Conservation (phyloP, 2,888 invertebrate genomes). For the Platerodrilus igneus region DNA sequence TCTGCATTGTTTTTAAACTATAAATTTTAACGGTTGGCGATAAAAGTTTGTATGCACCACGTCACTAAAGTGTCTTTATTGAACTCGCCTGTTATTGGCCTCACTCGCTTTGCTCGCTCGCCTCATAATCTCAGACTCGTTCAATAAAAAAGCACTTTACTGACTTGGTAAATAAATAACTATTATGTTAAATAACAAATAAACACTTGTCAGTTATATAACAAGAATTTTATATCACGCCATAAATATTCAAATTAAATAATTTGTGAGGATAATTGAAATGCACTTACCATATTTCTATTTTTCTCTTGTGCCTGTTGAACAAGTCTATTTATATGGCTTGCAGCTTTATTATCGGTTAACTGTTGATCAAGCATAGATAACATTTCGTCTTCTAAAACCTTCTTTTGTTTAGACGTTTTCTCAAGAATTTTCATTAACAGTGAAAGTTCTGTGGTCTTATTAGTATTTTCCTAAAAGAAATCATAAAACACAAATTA, state of each 20-base stretch:
- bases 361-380: conserved; percentile 62
- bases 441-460: conserved; percentile 18
- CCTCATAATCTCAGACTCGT: no score
- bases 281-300: conserved; percentile 44
- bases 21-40: no score
- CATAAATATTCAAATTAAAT: neutral
- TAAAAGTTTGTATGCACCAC: no score
- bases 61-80: no score
- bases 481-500: neutral
- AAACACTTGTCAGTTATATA: neutral
- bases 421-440: conserved; percentile 50
- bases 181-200: no score
- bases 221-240: neutral
- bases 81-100: no score
- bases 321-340: conserved; percentile 50
- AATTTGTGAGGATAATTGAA: conserved; percentile 12
- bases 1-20: no score
- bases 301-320: conserved; percentile 48
- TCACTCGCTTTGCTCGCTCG: no score
- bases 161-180: no score
- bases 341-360: conserved; percentile 63
- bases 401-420: conserved; percentile 51
- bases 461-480: conserved; percentile 30
- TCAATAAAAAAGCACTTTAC: no score
- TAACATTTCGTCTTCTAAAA: conserved; percentile 62